Conservation (phyloP, 2,113 vertebrate species). For the Muntiacus reevesi region DNA sequence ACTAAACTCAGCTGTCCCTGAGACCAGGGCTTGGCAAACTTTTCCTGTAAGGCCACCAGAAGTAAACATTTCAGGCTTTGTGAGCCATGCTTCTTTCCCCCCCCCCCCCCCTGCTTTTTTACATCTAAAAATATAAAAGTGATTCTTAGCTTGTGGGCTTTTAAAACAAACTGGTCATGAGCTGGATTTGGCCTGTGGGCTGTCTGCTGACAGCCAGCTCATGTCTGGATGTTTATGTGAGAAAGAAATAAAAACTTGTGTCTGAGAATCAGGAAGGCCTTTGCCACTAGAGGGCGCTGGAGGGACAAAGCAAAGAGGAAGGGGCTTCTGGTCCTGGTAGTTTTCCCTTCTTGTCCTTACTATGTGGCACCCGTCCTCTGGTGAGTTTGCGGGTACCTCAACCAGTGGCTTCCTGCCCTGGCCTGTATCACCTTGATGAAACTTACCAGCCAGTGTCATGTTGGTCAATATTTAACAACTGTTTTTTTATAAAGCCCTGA, state of each 20-base stretch:
- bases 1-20: neutral
- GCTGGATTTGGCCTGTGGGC: neutral
- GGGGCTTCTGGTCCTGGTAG: neutral
- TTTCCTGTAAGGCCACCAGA: neutral
- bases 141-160: neutral
- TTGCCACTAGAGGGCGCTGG: neutral
- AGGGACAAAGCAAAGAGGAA: neutral
- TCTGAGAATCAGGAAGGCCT: neutral
- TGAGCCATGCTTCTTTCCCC: neutral
- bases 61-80: neutral
- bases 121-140: neutral
- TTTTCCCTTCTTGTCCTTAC: neutral
- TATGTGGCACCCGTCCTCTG: neutral
- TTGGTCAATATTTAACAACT: constrained; percentile 6
- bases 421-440: neutral
- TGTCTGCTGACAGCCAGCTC: neutral
- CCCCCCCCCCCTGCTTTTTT: neutral
- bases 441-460: neutral
- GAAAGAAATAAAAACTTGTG: neutral
- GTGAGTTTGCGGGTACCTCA: neutral
- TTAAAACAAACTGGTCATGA: neutral
- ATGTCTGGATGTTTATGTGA: neutral
- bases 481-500: neutral
- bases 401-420: neutral
- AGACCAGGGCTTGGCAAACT: neutral